These are phyloP conservation scores for Norana najaformis DNA, from an alignment of 2,888 invertebrate genomes.

Conservation along the genomic window DNA sequence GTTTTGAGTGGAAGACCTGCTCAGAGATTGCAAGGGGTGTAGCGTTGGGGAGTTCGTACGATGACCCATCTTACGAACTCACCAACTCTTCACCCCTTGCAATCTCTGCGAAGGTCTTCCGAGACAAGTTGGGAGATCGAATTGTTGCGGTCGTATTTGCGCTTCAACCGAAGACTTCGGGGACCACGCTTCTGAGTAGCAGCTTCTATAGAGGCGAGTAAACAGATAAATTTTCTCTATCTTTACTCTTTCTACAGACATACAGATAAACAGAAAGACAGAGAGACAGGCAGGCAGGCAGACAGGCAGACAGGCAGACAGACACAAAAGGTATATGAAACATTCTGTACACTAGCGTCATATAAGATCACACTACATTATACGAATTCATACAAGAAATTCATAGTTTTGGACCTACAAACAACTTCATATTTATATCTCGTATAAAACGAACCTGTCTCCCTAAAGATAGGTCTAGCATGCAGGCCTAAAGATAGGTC, in stretches of 20 bases:
- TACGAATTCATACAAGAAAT: background rate
- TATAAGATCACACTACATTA: background rate
- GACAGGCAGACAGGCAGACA: background rate
- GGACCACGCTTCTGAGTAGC: too few relatives aligned
- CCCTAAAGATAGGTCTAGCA: background rate
- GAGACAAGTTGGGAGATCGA: background rate
- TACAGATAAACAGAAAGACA: background rate
- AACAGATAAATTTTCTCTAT: too few relatives aligned
- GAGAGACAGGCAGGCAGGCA: background rate
- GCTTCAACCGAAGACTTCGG: background rate
- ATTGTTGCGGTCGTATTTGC: background rate
- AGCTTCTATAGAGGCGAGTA: too few relatives aligned
- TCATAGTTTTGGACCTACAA: background rate
- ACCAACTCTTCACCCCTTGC: too few relatives aligned
- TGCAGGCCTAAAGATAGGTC: background rate
- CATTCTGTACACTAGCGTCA: background rate
- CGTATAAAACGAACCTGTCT: background rate
- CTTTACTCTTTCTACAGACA: too few relatives aligned
- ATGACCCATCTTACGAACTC: too few relatives aligned
- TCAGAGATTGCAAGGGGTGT: too few relatives aligned
- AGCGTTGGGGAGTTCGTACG: too few relatives aligned
- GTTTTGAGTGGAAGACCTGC: too few relatives aligned
- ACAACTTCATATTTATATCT: background rate
- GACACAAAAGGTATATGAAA: background rate
- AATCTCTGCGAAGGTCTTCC: too few relatives aligned